Base-by-base conservation (phyloP, 2,888 invertebrate genomes). In the Clepsis dumicolana region DNA sequence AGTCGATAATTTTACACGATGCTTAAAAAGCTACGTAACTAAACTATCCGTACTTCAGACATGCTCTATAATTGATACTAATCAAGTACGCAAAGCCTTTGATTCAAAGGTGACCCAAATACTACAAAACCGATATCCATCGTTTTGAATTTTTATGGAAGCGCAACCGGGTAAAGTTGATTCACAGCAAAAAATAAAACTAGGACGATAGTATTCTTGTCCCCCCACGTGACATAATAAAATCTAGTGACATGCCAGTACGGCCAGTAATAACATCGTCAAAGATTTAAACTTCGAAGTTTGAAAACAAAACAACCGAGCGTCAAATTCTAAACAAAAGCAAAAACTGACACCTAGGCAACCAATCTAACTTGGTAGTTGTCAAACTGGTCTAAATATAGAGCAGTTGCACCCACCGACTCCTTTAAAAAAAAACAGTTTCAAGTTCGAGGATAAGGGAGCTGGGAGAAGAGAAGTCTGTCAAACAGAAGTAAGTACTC, bases 321-420 rank as follows among this genome's bases (percentile, higher is more conserved):
- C 16, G n/a, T 29, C n/a, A 52, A 54, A 54, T 64, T 70, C 60
- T 38, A 44, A 70, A 67, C 66, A 67, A 67, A 62, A 50, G 61
- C 60, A 48, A 38, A 48, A 56, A 27, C 24, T n/a, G 56, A 21
- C 29, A 29, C 50, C 67, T 62, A 21, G 67, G 67, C 56, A 67
- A 67, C 67, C 38, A 67, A 61, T 48, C 38, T 60, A 59, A 65
- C 65, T n/a, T 8, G 29, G 27, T 32, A 53, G 24, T 38, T 63
- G 67, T 67, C 67, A 67, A 67, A 57, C 62, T 38, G 38, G 38
- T 67, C 50, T 57, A 38, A 56, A 57, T 62, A 62, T 67, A 63
- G 48, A 61, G 56, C 48, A 56, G 38, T 65, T 7, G 10, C 50
- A 24, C 38, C n/a, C 14, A 24, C 38, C 18, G 32, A 16, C 56